phyloP scores from a whole-genome alignment of 2,797 vertebrate genomes.

The Molossus alvarezi region DNA sequence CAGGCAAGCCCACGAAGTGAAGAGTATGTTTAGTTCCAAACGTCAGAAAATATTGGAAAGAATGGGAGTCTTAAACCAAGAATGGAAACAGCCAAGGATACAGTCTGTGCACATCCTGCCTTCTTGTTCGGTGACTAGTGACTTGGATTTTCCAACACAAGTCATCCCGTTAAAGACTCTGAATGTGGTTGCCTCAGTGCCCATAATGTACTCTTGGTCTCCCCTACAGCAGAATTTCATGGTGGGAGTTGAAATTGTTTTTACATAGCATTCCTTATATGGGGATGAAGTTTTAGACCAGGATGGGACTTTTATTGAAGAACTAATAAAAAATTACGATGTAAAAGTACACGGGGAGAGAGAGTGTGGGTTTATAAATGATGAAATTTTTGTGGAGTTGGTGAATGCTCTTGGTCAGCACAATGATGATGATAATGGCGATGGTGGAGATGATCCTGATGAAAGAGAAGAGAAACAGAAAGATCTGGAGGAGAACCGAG shows the following conservation, averaged over 20 bases:
- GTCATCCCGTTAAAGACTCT: slow-evolving; percentile 98
- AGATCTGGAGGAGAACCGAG: slow-evolving; percentile 91
- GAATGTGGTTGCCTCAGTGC: slow-evolving; percentile 98
- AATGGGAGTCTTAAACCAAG: too few species aligned
- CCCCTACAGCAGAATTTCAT: slow-evolving; percentile 99
- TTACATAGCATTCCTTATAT: slow-evolving; percentile 99
- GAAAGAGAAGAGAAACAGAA: slow-evolving; percentile 91
- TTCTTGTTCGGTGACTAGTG: slow-evolving; percentile 96
- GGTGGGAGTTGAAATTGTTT: slow-evolving; percentile 99
- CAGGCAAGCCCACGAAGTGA: slow-evolving; percentile 98
- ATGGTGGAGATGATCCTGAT: slow-evolving; percentile 94
- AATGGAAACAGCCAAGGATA: too few species aligned
- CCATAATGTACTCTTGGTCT: slow-evolving; percentile 99
- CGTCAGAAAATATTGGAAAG: too few species aligned
- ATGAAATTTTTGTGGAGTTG: slow-evolving; percentile 99
- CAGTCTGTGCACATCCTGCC: too few species aligned
- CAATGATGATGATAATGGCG: slow-evolving; percentile 97
- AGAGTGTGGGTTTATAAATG: slow-evolving; percentile 99
- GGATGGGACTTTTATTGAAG: slow-evolving; percentile 99
- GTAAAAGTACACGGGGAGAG: slow-evolving; percentile 99
- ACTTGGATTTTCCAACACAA: slow-evolving; percentile 97
- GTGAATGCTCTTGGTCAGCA: slow-evolving; percentile 97
- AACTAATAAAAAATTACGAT: slow-evolving; percentile 99
- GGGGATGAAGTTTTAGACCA: slow-evolving; percentile 99
- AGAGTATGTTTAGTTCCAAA: slow-evolving; percentile 84